Conservation (phyloP, 2,113 vertebrate species). For the Noturus placidus region DNA sequence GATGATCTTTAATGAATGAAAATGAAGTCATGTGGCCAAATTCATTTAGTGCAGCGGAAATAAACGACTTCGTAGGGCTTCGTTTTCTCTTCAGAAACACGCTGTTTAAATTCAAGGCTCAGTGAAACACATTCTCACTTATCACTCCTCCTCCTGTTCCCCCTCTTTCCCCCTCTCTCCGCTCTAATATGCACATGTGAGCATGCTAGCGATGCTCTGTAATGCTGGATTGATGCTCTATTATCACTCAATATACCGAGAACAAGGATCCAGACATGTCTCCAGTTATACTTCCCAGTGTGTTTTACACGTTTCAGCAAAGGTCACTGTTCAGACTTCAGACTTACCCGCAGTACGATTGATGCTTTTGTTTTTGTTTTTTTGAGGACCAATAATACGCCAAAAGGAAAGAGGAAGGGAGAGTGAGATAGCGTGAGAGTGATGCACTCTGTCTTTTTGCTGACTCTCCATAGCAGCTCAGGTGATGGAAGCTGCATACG, state of each 20-base stretch:
- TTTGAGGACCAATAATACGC: conserved; percentile 45
- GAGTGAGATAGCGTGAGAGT: neutral
- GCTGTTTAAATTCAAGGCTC: neutral
- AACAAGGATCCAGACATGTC: conserved; percentile 7
- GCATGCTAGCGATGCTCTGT: neutral
- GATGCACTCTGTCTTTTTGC: conserved; percentile 35
- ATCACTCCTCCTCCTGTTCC: neutral
- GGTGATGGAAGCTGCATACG: conserved; percentile 38
- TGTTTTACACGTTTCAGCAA: conserved; percentile 17
- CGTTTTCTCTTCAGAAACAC: too few species aligned
- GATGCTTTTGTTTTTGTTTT: conserved; percentile 2
- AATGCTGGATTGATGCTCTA: neutral
- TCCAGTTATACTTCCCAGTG: neutral
- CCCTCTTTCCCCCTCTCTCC: neutral
- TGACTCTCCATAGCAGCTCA: conserved; percentile 46
- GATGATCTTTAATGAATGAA: too few species aligned
- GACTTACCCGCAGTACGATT: neutral
- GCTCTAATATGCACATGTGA: neutral
- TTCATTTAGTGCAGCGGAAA: too few species aligned
- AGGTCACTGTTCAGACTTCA: conserved; percentile 53
- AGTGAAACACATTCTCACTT: neutral
- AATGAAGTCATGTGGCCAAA: too few species aligned
- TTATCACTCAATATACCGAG: neutral
- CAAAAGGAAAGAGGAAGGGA: neutral
- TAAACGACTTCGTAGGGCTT: too few species aligned